A percentile compares a stretch with the other conserved stretches of the same genome.
These are phyloP conservation scores for Ladona fulva DNA, from an alignment of 1,140 invertebrate genomes.

Conservation along the genomic window DNA sequence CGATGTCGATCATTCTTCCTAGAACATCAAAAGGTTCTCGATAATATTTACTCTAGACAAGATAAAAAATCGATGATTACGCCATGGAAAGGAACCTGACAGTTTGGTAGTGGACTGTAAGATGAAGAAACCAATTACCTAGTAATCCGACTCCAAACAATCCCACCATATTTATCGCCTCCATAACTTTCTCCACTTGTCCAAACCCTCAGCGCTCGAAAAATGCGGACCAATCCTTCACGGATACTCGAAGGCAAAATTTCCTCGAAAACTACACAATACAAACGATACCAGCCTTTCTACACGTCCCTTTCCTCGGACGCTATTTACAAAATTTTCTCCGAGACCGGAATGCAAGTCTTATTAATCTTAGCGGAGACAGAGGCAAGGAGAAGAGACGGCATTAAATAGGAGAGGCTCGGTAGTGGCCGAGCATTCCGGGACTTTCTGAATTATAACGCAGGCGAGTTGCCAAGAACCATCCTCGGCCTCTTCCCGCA, in stretches of 20 bases:
- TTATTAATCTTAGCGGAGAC: not conserved
- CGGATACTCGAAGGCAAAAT: not conserved
- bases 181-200: too few species aligned
- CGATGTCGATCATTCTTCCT: too few species aligned
- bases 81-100: too few species aligned
- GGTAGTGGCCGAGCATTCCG: not conserved
- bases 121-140: too few species aligned
- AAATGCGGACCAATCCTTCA: too few species aligned
- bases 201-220: too few species aligned
- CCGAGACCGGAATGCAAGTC: not conserved
- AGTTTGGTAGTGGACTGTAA: too few species aligned
- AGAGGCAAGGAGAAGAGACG: not conserved
- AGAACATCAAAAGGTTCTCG: too few species aligned
- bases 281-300: not conserved
- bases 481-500: not conserved
- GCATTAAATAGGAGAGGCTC: not conserved
- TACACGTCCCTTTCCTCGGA: not conserved
- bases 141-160: too few species aligned
- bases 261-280: not conserved
- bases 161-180: too few species aligned
- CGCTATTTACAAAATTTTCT: not conserved
- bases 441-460: constrained; percentile 1
- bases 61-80: too few species aligned
- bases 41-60: too few species aligned
- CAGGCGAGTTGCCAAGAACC: not conserved